A percentile compares a stretch with the other conserved stretches of the same genome.
Evolutionary conservation across 2,888 invertebrate species (phyloP).

Genomic region (Drosophila barbarae): DNA sequence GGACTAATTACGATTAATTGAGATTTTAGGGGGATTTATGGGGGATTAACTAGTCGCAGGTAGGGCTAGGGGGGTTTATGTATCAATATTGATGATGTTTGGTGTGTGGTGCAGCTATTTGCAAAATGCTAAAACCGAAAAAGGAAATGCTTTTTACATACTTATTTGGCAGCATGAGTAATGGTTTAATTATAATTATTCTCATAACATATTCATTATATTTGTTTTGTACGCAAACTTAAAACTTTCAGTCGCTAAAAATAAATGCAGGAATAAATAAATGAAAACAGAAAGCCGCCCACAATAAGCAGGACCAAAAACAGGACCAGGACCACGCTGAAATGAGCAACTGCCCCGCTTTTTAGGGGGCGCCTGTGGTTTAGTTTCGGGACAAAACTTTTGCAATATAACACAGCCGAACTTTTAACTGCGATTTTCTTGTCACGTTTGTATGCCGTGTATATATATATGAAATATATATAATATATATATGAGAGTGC

Average conservation of each 20-base stretch:
- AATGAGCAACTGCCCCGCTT: slow-evolving; percentile 31
- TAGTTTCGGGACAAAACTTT: slow-evolving; percentile 68
- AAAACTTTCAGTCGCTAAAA: slow-evolving; percentile 29
- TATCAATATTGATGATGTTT: slow-evolving; percentile 10
- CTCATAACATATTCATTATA: slow-evolving; percentile 44
- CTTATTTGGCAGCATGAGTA: slow-evolving; percentile 30
- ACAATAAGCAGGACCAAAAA: slow-evolving; percentile 15
- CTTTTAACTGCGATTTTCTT: slow-evolving; percentile 71
- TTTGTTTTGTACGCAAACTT: slow-evolving; percentile 35
- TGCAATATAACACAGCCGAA: slow-evolving; percentile 60
- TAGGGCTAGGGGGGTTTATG: neutral
- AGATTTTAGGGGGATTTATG: slow-evolving; percentile 11
- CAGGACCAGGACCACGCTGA: slow-evolving; percentile 11
- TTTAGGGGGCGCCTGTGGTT: slow-evolving; percentile 44
- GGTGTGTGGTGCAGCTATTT: slow-evolving; percentile 1
- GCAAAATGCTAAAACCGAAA: slow-evolving; percentile 40
- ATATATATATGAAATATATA: slow-evolving; percentile 17
- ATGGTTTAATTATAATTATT: slow-evolving; percentile 39
- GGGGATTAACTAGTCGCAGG: slow-evolving; percentile 8
- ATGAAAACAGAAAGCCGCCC: slow-evolving; percentile 9
- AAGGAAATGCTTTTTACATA: slow-evolving; percentile 17
- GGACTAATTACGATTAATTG: slow-evolving; percentile 26
- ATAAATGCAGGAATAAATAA: slow-evolving; percentile 23
- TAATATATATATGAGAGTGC: slow-evolving; percentile 16
- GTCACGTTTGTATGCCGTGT: slow-evolving; percentile 54